A percentile compares a stretch with the other conserved stretches of the same genome.
phyloP scores from a whole-genome alignment of 1,140 invertebrate genomes.

The Aphis gossypii region DNA sequence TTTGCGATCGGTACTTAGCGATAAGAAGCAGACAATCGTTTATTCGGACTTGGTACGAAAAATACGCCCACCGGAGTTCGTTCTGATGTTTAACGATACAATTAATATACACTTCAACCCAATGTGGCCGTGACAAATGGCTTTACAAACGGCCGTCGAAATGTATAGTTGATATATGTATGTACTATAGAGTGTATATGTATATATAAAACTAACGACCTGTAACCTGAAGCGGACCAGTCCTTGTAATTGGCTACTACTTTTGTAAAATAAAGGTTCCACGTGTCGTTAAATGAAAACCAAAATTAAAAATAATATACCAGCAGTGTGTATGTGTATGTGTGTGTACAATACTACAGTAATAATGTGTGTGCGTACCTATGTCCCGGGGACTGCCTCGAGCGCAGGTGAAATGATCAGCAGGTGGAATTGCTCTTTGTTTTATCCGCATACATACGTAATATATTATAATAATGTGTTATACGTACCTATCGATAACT shows the following conservation, averaged over 20 bases:
- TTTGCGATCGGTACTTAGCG: not conserved
- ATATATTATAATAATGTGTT: not conserved
- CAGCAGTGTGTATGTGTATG: not conserved
- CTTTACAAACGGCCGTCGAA: conserved; percentile 41
- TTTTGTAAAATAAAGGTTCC: conserved; percentile 19
- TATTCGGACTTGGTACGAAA: conserved; percentile 7
- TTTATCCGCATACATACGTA: not conserved
- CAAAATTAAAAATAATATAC: conserved; percentile 54
- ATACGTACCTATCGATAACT: not conserved
- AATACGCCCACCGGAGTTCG: not conserved
- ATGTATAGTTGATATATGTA: not conserved
- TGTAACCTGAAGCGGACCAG: not conserved
- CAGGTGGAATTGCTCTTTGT: conserved; percentile 49
- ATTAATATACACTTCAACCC: conserved; percentile 38
- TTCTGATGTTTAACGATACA: conserved; percentile 9
- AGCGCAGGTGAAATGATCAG: conserved; percentile 47
- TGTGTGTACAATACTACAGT: not conserved
- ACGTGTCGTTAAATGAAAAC: conserved; percentile 48
- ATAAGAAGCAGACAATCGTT: not conserved
- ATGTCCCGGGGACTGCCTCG: not conserved
- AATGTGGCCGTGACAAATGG: conserved; percentile 33
- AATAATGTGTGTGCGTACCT: not conserved
- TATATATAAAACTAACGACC: not conserved
- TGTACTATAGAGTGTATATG: not conserved
- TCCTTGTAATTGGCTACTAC: conserved; percentile 51